A percentile compares a stretch with the other conserved stretches of the same genome.
Conservation (phyloP, 2,113 vertebrate species). For the Equus quagga region DNA sequence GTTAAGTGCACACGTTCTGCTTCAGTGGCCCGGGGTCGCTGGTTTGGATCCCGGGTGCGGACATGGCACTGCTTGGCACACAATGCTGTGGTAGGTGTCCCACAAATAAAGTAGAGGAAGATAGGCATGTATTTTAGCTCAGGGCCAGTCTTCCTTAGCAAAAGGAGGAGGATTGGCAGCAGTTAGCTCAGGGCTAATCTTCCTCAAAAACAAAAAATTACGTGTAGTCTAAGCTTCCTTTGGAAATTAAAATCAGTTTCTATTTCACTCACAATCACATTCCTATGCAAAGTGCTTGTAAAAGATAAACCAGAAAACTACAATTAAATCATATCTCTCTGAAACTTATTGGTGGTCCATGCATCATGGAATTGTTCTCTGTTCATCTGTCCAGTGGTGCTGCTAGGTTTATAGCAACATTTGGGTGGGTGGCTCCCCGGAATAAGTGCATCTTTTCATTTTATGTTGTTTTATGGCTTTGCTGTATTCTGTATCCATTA, state of each 20-base stretch:
- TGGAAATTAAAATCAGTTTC: background rate
- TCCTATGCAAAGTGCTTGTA: background rate
- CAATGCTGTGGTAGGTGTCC: too few species aligned
- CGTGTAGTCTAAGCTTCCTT: background rate
- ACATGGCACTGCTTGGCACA: too few species aligned
- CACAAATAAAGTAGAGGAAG: too few species aligned
- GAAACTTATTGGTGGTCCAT: background rate
- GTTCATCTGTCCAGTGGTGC: background rate
- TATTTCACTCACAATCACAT: background rate
- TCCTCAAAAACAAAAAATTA: background rate
- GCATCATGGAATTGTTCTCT: background rate
- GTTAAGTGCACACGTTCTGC: too few species aligned
- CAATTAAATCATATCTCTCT: background rate
- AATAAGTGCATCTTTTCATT: background rate
- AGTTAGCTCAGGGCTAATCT: too few species aligned
- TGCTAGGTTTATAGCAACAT: background rate
- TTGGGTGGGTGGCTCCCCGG: background rate
- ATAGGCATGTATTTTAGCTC: too few species aligned
- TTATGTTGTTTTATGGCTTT: background rate
- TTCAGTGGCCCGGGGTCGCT: too few species aligned
- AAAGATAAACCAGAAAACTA: conserved; percentile 7
- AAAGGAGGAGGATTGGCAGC: too few species aligned
- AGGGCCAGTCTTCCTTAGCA: too few species aligned
- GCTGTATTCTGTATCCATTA: background rate
- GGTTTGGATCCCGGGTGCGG: too few species aligned